Evolutionary conservation across 30 jellyfish, hydroid and myxozoan genomes (phyloP), one percentile per base, ranked within the genome.

Genomic region (Hydractinia echinata): DNA sequence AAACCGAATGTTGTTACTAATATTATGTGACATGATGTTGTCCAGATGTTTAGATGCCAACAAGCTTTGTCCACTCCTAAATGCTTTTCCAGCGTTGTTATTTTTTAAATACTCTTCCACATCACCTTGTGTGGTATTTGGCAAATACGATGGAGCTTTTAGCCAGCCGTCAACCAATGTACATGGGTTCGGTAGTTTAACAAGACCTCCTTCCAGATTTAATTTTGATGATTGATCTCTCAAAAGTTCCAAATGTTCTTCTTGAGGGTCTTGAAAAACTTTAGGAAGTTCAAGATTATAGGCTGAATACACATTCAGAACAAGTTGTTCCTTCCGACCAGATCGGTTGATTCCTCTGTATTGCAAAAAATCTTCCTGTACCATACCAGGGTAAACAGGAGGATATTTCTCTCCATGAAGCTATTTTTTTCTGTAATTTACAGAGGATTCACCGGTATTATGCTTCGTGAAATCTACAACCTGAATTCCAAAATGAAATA

Each of bases 21-120:
- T 54, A 21, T 54, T 30, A 4, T 77, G 85, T 1, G 54, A 11
- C 79, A 53, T 58, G 0, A 58, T 5, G 3, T 77, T 7, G 15
- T 61, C 30, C 1, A 77, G 48, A 58, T 77, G 85, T 0, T 50
- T 20, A 10, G 85, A 77, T 61, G 19, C 14, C 1, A 77, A 4
- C 1, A 77, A 30, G 48, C 82, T 77, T 53, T 51, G 55, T 18
- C 85, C 85, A 53, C 85, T 82, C 20, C 4, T 77, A 54, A 9
- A 77, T 16, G 85, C 85, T 77, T 77, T 77, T 0, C 85, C 85
- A 54, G 82, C 85, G 53, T 77, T 4, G 4, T 77, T 77, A 1
- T 44, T 30, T 1, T 51, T 4, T 14, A 77, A 66, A 55, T 76
- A 76, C 1, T 76, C 18, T 10, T 6, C 5, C 0, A 21, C 51